These are phyloP conservation scores for Schlechtendalia chinensis DNA, from an alignment of 1,140 invertebrate genomes.

Conservation along the genomic window DNA sequence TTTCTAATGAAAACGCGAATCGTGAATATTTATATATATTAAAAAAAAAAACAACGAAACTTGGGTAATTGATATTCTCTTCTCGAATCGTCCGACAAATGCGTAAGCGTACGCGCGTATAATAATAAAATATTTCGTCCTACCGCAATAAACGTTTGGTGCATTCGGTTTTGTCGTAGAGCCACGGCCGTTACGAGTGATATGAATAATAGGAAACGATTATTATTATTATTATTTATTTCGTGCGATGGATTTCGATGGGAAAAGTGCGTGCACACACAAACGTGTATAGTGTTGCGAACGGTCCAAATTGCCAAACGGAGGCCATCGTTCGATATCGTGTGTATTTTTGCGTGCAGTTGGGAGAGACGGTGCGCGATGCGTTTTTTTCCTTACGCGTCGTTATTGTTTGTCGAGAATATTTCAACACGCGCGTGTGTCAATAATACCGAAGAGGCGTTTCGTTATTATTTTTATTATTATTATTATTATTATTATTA, in stretches of 20 bases:
- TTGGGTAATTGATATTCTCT: too few relatives aligned
- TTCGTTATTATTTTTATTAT: background rate
- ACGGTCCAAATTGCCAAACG: conserved; percentile 14
- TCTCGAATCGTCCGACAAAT: too few relatives aligned
- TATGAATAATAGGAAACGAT: background rate
- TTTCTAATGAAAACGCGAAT: too few relatives aligned
- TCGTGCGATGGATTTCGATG: background rate
- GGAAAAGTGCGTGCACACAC: background rate
- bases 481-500: background rate
- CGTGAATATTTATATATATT: too few relatives aligned
- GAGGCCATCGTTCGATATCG: background rate
- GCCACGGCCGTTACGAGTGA: too few relatives aligned
- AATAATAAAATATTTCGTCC: background rate
- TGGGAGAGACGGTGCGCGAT: too few relatives aligned
- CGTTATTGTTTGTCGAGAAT: background rate
- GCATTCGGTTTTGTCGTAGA: background rate
- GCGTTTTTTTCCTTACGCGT: too few relatives aligned
- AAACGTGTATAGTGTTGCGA: background rate
- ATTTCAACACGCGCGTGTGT: conserved; percentile 24
- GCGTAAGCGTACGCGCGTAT: too few relatives aligned
- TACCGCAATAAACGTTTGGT: background rate
- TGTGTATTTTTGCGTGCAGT: background rate
- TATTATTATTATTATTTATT: background rate
- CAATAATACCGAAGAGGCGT: conserved; percentile 5
- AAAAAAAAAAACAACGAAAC: too few relatives aligned